Conservation (phyloP, 2,797 vertebrate species). For the Sebastes iracundus region DNA sequence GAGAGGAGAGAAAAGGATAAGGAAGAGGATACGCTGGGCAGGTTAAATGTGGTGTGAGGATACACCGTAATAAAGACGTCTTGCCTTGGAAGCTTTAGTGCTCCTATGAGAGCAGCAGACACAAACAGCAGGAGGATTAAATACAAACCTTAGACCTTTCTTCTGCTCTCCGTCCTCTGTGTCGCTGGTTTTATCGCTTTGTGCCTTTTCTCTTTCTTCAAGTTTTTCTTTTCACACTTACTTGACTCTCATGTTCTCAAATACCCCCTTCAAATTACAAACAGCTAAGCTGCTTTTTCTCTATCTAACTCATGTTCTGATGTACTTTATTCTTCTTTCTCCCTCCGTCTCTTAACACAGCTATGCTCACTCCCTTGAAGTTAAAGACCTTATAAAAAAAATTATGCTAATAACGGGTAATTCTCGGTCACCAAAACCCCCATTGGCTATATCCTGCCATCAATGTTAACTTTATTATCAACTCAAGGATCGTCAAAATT, state of each 20-base stretch:
- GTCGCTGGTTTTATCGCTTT: slow-evolving; percentile 37
- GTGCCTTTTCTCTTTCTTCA: slow-evolving; percentile 12
- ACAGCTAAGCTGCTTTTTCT: slow-evolving; percentile 20
- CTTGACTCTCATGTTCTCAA: slow-evolving; percentile 32
- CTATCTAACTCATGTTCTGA: not conserved
- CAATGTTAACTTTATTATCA: not conserved
- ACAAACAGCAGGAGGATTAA: slow-evolving; percentile 66
- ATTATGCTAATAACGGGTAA: not conserved
- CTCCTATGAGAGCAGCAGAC: slow-evolving; percentile 63
- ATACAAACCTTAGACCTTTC: slow-evolving; percentile 54
- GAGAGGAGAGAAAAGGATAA: slow-evolving; percentile 11
- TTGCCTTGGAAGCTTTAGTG: slow-evolving; percentile 58
- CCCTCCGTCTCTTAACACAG: slow-evolving; percentile 1
- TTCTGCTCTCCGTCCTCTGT: slow-evolving; percentile 32
- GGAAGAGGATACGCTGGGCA: slow-evolving; percentile 38
- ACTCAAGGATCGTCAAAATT: not conserved
- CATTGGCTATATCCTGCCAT: not conserved
- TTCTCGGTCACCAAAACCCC: not conserved
- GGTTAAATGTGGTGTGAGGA: slow-evolving; percentile 57
- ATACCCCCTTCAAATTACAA: slow-evolving; percentile 10
- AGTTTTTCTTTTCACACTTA: not conserved
- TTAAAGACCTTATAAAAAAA: not conserved
- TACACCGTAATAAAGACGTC: slow-evolving; percentile 54
- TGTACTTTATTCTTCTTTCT: not conserved
- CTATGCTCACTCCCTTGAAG: slow-evolving; percentile 4